Percentiles rank a stretch among this genome's conserved stretches.
Conservation (phyloP, 2,113 vertebrate species). For the Solea senegalensis region DNA sequence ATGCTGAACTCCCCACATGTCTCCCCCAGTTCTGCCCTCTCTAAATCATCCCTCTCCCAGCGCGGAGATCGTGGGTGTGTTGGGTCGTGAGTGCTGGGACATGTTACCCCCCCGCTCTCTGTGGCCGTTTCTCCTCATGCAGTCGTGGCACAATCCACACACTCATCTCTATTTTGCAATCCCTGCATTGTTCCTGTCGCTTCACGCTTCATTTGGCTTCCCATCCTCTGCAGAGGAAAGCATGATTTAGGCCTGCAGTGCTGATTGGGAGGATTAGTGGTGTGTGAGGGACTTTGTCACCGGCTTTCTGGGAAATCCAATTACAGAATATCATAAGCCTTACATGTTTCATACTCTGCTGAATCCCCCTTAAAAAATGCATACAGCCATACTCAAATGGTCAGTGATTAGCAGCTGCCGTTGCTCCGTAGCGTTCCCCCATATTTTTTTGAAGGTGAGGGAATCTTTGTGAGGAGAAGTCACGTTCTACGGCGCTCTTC, state of each 20-base stretch:
- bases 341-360: conserved; percentile 79
- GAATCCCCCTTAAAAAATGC: conserved; percentile 74
- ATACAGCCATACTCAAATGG: conserved; percentile 48
- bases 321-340: conserved; percentile 84
- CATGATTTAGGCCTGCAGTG: conserved; percentile 63
- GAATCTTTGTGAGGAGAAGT: conserved; percentile 51
- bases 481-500: conserved; percentile 43
- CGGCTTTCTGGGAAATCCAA: conserved; percentile 85
- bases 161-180: conserved; percentile 24
- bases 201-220: conserved; percentile 27
- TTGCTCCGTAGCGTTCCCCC: conserved; percentile 17
- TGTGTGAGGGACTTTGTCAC: conserved; percentile 83
- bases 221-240: conserved; percentile 49
- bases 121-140: conserved; percentile 1
- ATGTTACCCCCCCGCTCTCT: conserved; percentile 2
- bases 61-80: conserved; percentile 30
- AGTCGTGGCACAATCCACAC: conserved; percentile 13
- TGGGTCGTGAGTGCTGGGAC: conserved; percentile 6
- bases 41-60: conserved; percentile 7
- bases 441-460: conserved; percentile 49
- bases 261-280: conserved; percentile 83
- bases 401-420: conserved; percentile 58
- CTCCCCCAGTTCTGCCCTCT: conserved; percentile 13
- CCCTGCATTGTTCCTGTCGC: conserved; percentile 16
- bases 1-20: conserved; percentile 38